A percentile compares a stretch with the other conserved stretches of the same genome.
phyloP scores from a whole-genome alignment of 2,113 vertebrate genomes.

The Oryzias woworae region DNA sequence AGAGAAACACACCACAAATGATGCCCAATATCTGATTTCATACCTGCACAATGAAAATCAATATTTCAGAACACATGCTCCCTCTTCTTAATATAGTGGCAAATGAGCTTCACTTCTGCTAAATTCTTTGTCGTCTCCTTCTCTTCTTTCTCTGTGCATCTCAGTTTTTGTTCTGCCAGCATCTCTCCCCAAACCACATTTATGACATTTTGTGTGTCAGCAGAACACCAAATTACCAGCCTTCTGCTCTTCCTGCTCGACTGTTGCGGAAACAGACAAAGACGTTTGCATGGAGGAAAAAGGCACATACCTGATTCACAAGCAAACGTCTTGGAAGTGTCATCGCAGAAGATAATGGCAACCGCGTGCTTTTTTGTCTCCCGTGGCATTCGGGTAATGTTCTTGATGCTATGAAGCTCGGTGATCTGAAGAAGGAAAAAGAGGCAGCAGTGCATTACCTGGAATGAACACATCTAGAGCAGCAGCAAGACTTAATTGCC shows the following conservation, averaged over 20 bases:
- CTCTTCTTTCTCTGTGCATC: conserved; percentile 20
- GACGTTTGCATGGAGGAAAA: conserved; percentile 15
- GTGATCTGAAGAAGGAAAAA: conserved; percentile 84
- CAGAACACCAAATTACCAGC: background rate
- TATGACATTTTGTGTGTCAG: background rate
- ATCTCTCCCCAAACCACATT: conserved; percentile 19
- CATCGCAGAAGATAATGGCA: conserved; percentile 97
- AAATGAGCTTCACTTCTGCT: conserved; percentile 53
- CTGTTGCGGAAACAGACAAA: conserved; percentile 9
- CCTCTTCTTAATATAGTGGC: conserved; percentile 51
- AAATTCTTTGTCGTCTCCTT: conserved; percentile 11
- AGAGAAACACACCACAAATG: conserved; percentile 57
- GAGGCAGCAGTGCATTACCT: conserved; percentile 65
- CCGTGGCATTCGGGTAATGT: conserved; percentile 95
- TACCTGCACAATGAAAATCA: conserved; percentile 55
- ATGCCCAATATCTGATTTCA: conserved; percentile 56
- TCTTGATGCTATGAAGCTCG: conserved; percentile 97
- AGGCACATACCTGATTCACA: conserved; percentile 94
- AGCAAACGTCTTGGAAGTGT: conserved; percentile 97
- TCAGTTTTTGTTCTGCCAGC: conserved; percentile 31
- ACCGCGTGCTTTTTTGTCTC: conserved; percentile 98
- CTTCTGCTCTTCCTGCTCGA: background rate
- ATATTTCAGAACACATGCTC: conserved; percentile 30
- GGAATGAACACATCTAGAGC: conserved; percentile 44
- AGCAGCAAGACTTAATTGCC: conserved; percentile 38